These are phyloP conservation scores for Parotia lawesii DNA, from an alignment of 2,113 vertebrate genomes.

Conservation along the genomic window DNA sequence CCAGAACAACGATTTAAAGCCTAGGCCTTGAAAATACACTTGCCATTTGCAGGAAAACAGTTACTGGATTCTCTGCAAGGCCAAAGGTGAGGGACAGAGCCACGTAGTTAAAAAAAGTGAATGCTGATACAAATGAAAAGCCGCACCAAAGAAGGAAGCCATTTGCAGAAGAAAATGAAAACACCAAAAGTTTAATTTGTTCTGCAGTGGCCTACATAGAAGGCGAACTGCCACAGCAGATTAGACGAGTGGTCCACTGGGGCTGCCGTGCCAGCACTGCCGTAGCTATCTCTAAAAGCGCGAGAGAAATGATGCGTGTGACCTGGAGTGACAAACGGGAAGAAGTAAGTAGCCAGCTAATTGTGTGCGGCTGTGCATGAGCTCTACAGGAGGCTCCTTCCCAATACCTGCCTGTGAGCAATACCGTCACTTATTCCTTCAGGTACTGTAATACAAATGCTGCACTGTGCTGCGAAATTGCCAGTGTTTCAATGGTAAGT, in stretches of 20 bases:
- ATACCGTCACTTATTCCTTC: background rate
- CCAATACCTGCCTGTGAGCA: background rate
- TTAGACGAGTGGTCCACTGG: background rate
- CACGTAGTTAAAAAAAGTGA: background rate
- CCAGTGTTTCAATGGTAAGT: background rate
- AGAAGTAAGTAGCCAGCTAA: background rate
- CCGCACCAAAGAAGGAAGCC: background rate
- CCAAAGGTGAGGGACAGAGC: background rate
- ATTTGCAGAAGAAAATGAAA: background rate
- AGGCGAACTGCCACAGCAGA: constrained; percentile 27
- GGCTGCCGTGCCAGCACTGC: background rate
- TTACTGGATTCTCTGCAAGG: background rate
- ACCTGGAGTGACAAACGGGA: background rate
- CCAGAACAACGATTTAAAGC: background rate
- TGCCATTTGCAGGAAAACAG: background rate
- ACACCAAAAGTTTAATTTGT: background rate
- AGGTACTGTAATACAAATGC: background rate
- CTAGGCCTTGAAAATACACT: constrained; percentile 24
- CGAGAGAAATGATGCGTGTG: constrained; percentile 8
- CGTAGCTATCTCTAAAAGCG: background rate
- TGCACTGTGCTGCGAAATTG: background rate
- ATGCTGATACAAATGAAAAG: background rate
- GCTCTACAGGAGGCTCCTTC: background rate
- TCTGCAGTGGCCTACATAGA: constrained; percentile 35
- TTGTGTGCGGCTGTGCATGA: background rate